Conservation (phyloP, 2,888 invertebrate species). For the Spisula solida region DNA sequence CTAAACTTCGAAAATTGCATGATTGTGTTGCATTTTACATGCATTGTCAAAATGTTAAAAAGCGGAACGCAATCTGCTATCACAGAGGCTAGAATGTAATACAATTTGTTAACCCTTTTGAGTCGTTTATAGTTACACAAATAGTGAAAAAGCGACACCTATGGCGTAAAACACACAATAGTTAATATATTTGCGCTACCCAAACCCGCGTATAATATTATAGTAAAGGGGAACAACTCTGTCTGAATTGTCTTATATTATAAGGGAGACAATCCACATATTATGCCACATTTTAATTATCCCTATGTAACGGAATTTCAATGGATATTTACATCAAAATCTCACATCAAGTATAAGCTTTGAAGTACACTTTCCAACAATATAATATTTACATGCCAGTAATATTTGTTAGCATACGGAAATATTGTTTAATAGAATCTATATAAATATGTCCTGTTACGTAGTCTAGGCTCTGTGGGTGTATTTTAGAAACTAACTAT, state of each 20-base stretch:
- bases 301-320: neutral
- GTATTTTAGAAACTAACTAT: slow-evolving; percentile 23
- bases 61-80: too few relatives aligned
- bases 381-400: neutral
- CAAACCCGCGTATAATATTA: too few relatives aligned
- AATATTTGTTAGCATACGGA: neutral
- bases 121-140: too few relatives aligned
- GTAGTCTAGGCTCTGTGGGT: neutral
- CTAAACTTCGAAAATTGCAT: too few relatives aligned
- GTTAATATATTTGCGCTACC: too few relatives aligned
- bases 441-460: neutral
- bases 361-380: neutral
- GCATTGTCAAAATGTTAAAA: too few relatives aligned
- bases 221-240: too few relatives aligned
- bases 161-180: too few relatives aligned
- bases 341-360: neutral
- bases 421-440: neutral
- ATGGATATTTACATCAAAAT: neutral
- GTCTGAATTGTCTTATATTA: neutral
- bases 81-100: too few relatives aligned
- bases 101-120: too few relatives aligned
- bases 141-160: too few relatives aligned
- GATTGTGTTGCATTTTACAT: too few relatives aligned
- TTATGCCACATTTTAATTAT: neutral
- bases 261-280: neutral